Evolutionary conservation across 2,113 vertebrate genomes (phyloP), one percentile per base, ranked within the genome.

Genomic region (Malaclemys terrapin): DNA sequence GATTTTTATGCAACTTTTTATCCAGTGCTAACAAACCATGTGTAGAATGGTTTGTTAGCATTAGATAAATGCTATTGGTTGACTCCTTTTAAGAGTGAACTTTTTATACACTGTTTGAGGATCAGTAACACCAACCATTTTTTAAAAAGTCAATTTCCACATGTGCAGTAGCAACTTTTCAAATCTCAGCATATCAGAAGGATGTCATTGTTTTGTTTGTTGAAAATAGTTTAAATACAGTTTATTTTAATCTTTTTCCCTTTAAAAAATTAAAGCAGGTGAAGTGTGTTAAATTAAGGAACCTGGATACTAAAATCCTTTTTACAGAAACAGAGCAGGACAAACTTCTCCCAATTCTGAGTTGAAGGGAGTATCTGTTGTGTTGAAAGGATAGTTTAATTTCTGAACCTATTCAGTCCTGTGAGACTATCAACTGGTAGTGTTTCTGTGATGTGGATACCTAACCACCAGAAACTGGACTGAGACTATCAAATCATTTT

Each of bases 381-480:
- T 75, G 72, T 80, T 80, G 45, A 87, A 85, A 91, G 14, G 29
- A 3, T 11, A 50, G 29, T 80, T 50, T 49, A 50, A 47, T 50
- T 79, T 35, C 59, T 35, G 14, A 19, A 72, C 10, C 14, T 81
- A 3, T 8, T 89, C 6, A 5, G n/a, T 49, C 20, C n/a, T 25
- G 57, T 81, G 27, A 19, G 29, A 84, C 56, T 38, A 52, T 93
- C 50, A 62, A 16, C 59, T 62, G 29, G 11, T 31, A 62, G 29
- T 35, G 25, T 35, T 0, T 0, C 62, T 87, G 6, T 25, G 35
- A 88, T 82, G 20, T 49, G 38, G 22, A 45, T 52, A 82, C 3
- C 22, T 42, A 50, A 87, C 53, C 8, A 54, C 20, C 19, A 54
- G 53, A 54, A 54, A 54, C 53, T 54, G 20, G 53, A 54, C 53